phyloP scores from a whole-genome alignment of 2,113 vertebrate species.

The Callipepla squamata region DNA sequence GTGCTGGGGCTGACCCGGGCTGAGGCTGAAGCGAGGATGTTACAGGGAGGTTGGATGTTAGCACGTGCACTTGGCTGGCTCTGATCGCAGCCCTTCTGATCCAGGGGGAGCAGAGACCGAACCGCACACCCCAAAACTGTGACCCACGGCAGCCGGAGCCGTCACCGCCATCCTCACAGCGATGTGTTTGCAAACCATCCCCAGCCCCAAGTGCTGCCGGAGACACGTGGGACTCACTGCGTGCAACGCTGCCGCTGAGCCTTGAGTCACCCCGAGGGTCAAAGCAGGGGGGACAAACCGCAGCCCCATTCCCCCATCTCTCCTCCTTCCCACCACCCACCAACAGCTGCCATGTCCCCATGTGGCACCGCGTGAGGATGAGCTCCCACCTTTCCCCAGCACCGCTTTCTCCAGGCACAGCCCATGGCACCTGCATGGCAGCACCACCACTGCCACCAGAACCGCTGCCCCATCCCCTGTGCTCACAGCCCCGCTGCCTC shows the following conservation, averaged over 20 bases:
- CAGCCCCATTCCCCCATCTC: neutral
- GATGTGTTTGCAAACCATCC: conserved; percentile 16
- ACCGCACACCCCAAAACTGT: neutral
- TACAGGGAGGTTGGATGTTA: neutral
- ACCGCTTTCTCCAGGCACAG: neutral
- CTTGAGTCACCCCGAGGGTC: conserved; percentile 1
- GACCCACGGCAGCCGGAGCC: neutral
- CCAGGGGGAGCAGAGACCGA: neutral
- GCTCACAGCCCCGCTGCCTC: neutral
- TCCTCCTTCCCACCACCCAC: neutral
- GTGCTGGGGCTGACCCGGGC: neutral
- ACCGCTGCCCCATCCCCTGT: neutral
- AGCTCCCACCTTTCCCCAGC: neutral
- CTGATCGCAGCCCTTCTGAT: neutral
- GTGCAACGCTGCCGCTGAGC: neutral
- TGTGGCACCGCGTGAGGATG: neutral
- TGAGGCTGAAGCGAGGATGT: neutral
- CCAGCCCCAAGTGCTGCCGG: neutral
- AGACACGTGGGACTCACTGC: neutral
- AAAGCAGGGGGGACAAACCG: neutral
- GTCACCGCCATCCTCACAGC: neutral
- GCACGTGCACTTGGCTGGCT: neutral
- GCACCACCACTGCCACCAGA: neutral
- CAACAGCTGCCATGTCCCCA: neutral
- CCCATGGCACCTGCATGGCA: too few species aligned